These are phyloP conservation scores for Fragum whitleyi DNA, from an alignment of 2,888 invertebrate species.

Conservation along the genomic window DNA sequence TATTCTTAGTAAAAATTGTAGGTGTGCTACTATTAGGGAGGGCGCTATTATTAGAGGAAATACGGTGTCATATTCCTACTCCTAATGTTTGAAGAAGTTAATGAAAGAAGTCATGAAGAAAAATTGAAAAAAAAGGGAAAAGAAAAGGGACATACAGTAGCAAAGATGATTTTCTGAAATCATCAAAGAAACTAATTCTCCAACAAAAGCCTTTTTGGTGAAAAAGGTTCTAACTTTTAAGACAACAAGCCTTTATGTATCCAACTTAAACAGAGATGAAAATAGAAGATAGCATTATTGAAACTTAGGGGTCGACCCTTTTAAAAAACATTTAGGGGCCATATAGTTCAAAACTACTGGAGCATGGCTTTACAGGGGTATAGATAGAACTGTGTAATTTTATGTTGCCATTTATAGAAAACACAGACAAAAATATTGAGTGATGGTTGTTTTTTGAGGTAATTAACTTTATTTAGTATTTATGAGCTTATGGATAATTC, in stretches of 20 bases:
- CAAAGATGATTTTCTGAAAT: no score
- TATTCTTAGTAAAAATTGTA: no score
- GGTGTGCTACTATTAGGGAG: no score
- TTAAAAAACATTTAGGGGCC: slow-evolving; percentile 2
- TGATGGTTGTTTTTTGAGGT: not conserved
- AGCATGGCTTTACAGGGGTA: not conserved
- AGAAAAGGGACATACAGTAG: no score
- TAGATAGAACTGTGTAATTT: slow-evolving; percentile 6
- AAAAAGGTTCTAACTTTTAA: not conserved
- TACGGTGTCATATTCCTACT: no score
- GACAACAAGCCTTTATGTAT: slow-evolving; percentile 1
- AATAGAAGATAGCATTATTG: slow-evolving; percentile 13
- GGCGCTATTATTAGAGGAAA: no score
- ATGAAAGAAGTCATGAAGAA: no score
- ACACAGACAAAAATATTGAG: slow-evolving; percentile 1
- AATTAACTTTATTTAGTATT: not conserved
- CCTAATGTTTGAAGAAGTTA: no score
- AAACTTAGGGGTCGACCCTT: not conserved
- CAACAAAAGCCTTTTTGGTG: no score
- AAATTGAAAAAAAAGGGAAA: no score
- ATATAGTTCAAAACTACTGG: slow-evolving; percentile 4
- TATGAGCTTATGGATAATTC: no score
- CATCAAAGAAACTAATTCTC: no score
- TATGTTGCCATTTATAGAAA: slow-evolving; percentile 9
- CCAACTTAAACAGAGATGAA: slow-evolving; percentile 16